phyloP scores from a whole-genome alignment of 1,140 invertebrate genomes.

The Oncopeltus fasciatus region DNA sequence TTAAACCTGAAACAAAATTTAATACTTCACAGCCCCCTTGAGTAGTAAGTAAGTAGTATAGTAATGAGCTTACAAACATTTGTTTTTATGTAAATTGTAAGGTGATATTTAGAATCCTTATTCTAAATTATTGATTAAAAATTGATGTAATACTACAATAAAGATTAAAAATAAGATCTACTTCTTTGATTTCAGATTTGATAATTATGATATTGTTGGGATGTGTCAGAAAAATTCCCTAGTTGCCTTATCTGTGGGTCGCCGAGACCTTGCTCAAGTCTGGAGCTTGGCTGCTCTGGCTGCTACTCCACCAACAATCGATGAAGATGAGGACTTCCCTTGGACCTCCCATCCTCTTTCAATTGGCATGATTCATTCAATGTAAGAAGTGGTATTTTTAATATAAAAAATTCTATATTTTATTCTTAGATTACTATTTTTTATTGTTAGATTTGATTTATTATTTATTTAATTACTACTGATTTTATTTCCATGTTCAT shows the following conservation, averaged over 20 bases:
- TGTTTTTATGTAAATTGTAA: too few species aligned
- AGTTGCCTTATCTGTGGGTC: conserved; percentile 52
- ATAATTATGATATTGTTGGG: conserved; percentile 37
- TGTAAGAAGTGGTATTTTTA: conserved; percentile 42
- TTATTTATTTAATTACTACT: neutral
- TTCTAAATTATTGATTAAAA: too few species aligned
- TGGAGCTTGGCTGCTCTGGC: conserved; percentile 68
- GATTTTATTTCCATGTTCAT: too few species aligned
- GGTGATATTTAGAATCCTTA: too few species aligned
- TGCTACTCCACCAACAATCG: conserved; percentile 36
- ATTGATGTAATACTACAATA: too few species aligned
- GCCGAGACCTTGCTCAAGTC: conserved; percentile 68
- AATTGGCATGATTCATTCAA: conserved; percentile 62
- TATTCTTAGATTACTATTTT: neutral
- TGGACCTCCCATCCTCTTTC: conserved; percentile 76
- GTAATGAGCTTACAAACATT: too few species aligned
- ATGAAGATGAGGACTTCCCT: conserved; percentile 46
- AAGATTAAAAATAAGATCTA: neutral
- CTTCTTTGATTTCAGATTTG: conserved; percentile 34
- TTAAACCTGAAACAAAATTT: too few species aligned
- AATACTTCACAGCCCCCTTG: too few species aligned
- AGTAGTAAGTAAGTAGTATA: too few species aligned
- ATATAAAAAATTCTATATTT: conserved; percentile 1
- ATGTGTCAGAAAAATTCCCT: conserved; percentile 72
- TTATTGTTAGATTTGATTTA: neutral